Evolutionary conservation across 2,113 vertebrate genomes (phyloP).

Genomic region (Calonectris borealis): DNA sequence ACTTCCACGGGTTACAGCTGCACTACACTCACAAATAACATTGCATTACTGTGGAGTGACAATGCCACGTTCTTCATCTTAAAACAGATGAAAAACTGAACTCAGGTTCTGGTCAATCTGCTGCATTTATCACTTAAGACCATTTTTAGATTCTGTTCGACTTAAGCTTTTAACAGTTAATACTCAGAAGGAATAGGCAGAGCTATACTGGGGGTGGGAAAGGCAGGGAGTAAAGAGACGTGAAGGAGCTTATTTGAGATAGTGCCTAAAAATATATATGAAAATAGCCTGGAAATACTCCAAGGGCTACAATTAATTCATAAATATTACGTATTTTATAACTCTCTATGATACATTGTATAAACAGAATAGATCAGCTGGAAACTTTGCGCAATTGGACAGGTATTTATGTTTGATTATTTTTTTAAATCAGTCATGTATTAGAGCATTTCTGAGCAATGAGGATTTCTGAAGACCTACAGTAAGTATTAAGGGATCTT

Average conservation of each 20-base stretch:
- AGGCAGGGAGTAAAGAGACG: neutral
- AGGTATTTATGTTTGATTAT: neutral
- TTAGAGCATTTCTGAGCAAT: neutral
- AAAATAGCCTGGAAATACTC: conserved; percentile 50
- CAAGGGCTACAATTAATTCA: conserved; percentile 52
- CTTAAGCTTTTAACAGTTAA: neutral
- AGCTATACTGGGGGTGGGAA: neutral
- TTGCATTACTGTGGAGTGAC: neutral
- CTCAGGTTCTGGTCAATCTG: neutral
- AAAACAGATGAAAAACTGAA: neutral
- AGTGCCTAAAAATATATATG: neutral
- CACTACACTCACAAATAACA: neutral
- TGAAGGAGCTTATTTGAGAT: conserved; percentile 42
- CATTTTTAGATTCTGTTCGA: neutral
- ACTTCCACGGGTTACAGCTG: neutral
- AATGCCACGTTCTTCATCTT: fast-evolving
- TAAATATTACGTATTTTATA: conserved; percentile 45
- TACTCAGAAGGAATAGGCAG: neutral
- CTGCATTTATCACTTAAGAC: neutral
- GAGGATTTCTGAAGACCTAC: neutral
- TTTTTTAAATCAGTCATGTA: neutral
- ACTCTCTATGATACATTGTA: neutral
- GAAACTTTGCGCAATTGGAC: neutral
- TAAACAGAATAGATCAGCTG: conserved; percentile 35
- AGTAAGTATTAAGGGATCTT: neutral